A percentile compares a stretch with the other conserved stretches of the same genome.
phyloP scores from a whole-genome alignment of 2,113 vertebrate genomes.

The Megaceryle maxima region DNA sequence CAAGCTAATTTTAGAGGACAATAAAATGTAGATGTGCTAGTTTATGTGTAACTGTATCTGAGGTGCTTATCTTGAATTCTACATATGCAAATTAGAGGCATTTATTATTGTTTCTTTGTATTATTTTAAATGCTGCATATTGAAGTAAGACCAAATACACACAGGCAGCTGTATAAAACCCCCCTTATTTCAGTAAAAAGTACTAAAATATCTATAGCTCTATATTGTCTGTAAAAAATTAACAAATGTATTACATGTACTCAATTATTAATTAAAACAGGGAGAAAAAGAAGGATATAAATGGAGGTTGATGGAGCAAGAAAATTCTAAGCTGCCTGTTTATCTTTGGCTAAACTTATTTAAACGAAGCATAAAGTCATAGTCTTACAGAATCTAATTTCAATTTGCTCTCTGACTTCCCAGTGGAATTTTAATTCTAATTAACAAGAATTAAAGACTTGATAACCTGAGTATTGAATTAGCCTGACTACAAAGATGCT shows the following conservation, averaged over 20 bases:
- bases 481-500: background rate
- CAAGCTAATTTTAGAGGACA: background rate
- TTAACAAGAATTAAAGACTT: background rate
- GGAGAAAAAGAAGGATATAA: background rate
- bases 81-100: background rate
- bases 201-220: background rate
- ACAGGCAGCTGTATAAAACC: background rate
- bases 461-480: background rate
- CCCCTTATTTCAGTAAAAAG: background rate
- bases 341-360: background rate
- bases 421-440: background rate
- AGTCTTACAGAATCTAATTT: background rate
- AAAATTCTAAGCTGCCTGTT: background rate
- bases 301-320: background rate
- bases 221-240: background rate
- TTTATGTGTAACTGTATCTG: background rate
- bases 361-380: background rate
- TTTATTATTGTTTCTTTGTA: background rate
- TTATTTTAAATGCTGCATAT: background rate
- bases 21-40: background rate
- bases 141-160: background rate
- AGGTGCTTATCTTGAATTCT: background rate
- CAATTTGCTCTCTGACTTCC: background rate
- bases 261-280: background rate
- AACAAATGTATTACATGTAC: background rate